A percentile compares a stretch with the other conserved stretches of the same genome.
phyloP scores from a whole-genome alignment of 2,888 invertebrate genomes.

The Alcis repandata region DNA sequence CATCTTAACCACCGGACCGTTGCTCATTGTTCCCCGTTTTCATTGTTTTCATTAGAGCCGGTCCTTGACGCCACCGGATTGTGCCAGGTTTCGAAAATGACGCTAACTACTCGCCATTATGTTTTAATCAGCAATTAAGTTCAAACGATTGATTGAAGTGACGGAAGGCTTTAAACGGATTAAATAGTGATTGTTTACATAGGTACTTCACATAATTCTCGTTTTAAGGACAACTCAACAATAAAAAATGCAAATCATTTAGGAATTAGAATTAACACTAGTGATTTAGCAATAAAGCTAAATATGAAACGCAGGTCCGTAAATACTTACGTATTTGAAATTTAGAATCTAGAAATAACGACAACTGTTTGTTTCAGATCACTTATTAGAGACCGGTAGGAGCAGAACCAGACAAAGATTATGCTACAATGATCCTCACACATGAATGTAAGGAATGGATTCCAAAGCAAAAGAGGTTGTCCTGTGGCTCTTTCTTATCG shows the following conservation, averaged over 20 bases:
- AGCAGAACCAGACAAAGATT: slow-evolving; percentile 19
- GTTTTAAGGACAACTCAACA: no score
- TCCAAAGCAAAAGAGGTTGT: slow-evolving; percentile 66
- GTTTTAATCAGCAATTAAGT: slow-evolving; percentile 27
- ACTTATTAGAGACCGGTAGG: slow-evolving; percentile 1
- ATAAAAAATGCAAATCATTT: no score
- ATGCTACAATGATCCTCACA: slow-evolving; percentile 79
- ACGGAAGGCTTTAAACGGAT: slow-evolving; percentile 14
- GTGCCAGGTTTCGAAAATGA: slow-evolving; percentile 37
- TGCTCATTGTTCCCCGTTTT: slow-evolving; percentile 76
- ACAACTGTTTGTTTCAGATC: slow-evolving; percentile 27
- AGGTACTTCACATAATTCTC: neutral
- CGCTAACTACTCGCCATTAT: slow-evolving; percentile 19
- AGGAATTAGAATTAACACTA: neutral
- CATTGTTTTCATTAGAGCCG: slow-evolving; percentile 77
- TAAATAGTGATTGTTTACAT: neutral
- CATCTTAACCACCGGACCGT: slow-evolving; percentile 75
- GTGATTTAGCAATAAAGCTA: neutral
- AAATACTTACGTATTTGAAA: neutral
- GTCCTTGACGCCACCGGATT: slow-evolving; percentile 76
- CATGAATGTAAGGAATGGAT: slow-evolving; percentile 75
- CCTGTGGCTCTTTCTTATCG: slow-evolving; percentile 67
- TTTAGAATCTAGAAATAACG: neutral
- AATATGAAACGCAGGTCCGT: neutral
- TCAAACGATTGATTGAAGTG: slow-evolving; percentile 9